Evolutionary conservation across 2,888 invertebrate genomes (phyloP).

Genomic region (Molorchus minor): DNA sequence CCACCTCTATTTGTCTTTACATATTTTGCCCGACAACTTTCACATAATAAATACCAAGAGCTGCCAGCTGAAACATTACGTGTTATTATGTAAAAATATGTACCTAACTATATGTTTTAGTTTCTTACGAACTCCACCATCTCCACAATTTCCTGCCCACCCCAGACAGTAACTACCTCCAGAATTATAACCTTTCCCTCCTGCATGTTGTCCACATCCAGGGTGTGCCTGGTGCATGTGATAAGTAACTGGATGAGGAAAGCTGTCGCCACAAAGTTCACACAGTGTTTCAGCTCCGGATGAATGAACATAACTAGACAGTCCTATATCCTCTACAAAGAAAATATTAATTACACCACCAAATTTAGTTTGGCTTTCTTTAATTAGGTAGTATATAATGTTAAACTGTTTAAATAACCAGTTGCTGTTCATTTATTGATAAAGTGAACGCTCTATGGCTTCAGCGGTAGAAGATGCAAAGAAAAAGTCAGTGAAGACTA

Average conservation of each 20-base stretch:
- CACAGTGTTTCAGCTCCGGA: constrained; percentile 66
- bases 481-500: constrained; percentile 14
- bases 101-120: background rate
- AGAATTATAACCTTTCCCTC: constrained; percentile 92
- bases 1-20: constrained; percentile 61
- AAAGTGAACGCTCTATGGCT: too few relatives aligned
- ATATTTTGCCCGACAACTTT: constrained; percentile 85
- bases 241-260: constrained; percentile 84
- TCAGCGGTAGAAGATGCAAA: background rate
- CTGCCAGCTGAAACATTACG: constrained; percentile 65
- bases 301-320: constrained; percentile 53
- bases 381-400: too few relatives aligned
- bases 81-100: too few relatives aligned
- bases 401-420: too few relatives aligned
- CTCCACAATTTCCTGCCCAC: constrained; percentile 90
- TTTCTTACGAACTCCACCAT: constrained; percentile 76
- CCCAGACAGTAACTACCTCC: constrained; percentile 87
- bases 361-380: too few relatives aligned
- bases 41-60: constrained; percentile 94
- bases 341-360: too few relatives aligned
- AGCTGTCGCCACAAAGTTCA: constrained; percentile 85
- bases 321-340: constrained; percentile 53
- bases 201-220: constrained; percentile 88
- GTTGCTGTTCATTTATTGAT: too few relatives aligned
- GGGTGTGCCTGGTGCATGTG: constrained; percentile 92